Evolutionary conservation across 2,113 vertebrate species (phyloP).

Genomic region (Drymodes brunneopygia): DNA sequence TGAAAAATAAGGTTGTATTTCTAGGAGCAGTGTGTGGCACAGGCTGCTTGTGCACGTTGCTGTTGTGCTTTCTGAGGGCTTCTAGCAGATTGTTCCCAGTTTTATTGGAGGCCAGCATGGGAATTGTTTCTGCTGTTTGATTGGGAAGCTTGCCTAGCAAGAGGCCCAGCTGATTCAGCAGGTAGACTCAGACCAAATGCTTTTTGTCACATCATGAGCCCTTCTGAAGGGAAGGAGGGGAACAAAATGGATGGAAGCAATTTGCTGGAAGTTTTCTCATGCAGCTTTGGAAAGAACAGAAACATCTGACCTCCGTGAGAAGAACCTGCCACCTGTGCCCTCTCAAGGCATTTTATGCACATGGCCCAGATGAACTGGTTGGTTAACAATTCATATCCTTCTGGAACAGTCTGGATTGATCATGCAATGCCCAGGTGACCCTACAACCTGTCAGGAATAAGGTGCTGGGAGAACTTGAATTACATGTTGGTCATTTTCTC

Average conservation of each 20-base stretch:
- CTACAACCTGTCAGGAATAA: constrained; percentile 8
- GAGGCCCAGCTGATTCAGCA: neutral
- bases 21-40: neutral
- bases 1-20: neutral
- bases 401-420: neutral
- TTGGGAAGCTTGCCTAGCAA: neutral
- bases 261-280: neutral
- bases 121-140: neutral
- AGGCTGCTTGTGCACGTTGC: neutral
- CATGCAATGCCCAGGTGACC: constrained; percentile 38
- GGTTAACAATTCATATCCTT: neutral
- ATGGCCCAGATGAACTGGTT: neutral
- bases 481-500: constrained; percentile 36
- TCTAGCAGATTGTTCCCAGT: neutral
- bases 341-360: neutral
- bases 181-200: rapidly evolving
- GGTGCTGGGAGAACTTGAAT: constrained; percentile 24
- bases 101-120: neutral
- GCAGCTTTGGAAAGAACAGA: neutral
- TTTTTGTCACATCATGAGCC: neutral
- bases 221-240: neutral
- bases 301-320: neutral
- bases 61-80: neutral
- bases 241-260: neutral
- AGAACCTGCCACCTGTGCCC: neutral